Conservation (phyloP, 2,797 vertebrate genomes). For the Nannoperca obscura region DNA sequence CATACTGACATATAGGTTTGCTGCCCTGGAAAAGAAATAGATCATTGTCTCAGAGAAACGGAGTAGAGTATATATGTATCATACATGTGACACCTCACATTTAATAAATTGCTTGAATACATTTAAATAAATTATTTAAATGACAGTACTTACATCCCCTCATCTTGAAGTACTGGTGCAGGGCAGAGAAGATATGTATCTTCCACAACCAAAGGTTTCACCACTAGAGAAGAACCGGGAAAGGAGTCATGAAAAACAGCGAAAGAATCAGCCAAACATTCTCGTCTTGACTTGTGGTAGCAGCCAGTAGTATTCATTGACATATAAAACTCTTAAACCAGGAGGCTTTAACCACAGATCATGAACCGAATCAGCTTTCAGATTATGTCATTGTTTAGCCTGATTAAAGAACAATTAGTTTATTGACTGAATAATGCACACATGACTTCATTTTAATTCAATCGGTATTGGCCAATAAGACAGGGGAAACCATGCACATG, state of each 20-base stretch:
- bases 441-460: slow-evolving; percentile 25
- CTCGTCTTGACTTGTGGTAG: slow-evolving; percentile 14
- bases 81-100: slow-evolving; percentile 31
- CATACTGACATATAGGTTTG: slow-evolving; percentile 98
- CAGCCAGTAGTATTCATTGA: slow-evolving; percentile 15
- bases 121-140: neutral
- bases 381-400: slow-evolving; percentile 25
- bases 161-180: slow-evolving; percentile 93
- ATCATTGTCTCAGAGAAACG: slow-evolving; percentile 21
- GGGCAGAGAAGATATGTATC: slow-evolving; percentile 97
- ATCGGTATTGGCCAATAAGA: neutral
- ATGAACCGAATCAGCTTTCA: slow-evolving; percentile 2
- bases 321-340: neutral
- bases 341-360: slow-evolving; percentile 16
- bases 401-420: slow-evolving; percentile 9
- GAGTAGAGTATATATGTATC: neutral
- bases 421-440: slow-evolving; percentile 8
- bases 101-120: slow-evolving; percentile 1
- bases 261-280: slow-evolving; percentile 28
- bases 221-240: slow-evolving; percentile 82
- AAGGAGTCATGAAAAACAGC: slow-evolving; percentile 23
- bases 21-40: slow-evolving; percentile 86
- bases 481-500: neutral
- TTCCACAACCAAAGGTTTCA: slow-evolving; percentile 95
- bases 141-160: slow-evolving; percentile 91